phyloP scores from a whole-genome alignment of 2,888 invertebrate genomes.

The Cyclophora punctaria region DNA sequence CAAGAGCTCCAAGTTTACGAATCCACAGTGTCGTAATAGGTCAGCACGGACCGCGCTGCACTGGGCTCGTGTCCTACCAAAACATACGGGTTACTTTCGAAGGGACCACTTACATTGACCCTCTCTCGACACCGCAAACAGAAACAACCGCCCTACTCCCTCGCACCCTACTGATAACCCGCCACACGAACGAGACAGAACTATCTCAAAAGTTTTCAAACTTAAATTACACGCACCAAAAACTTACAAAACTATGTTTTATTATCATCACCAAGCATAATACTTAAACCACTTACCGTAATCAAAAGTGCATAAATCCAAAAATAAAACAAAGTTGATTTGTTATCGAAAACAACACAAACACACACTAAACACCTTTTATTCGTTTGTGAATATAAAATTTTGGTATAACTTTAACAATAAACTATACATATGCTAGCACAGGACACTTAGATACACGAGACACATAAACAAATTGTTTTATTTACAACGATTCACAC shows the following conservation, averaged over 20 bases:
- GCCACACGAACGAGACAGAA: conserved; percentile 38
- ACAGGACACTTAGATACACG: conserved; percentile 38
- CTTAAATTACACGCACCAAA: conserved; percentile 46
- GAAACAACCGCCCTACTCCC: conserved; percentile 35
- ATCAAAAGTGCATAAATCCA: conserved; percentile 70
- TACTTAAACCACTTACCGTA: conserved; percentile 46
- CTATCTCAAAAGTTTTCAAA: conserved; percentile 55
- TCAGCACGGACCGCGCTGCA: conserved; percentile 19
- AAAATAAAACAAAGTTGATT: conserved; percentile 47
- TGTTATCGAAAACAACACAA: conserved; percentile 64
- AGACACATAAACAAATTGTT: conserved; percentile 43
- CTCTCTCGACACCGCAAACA: conserved; percentile 19
- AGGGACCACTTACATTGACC: conserved; percentile 42
- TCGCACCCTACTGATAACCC: conserved; percentile 19
- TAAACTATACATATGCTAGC: conserved; percentile 40
- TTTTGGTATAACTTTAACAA: no score
- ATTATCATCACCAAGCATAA: conserved; percentile 10
- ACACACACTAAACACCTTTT: conserved; percentile 57
- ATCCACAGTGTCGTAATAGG: conserved; percentile 58
- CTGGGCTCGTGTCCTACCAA: conserved; percentile 29
- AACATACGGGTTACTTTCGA: conserved; percentile 65
- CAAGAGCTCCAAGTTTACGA: conserved; percentile 23
- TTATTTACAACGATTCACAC: conserved; percentile 54
- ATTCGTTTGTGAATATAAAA: conserved; percentile 1
- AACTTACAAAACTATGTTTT: conserved; percentile 29